Base-by-base conservation (phyloP, 30 jellyfish, hydroid and myxozoan species). In the Hydra vulgaris region DNA sequence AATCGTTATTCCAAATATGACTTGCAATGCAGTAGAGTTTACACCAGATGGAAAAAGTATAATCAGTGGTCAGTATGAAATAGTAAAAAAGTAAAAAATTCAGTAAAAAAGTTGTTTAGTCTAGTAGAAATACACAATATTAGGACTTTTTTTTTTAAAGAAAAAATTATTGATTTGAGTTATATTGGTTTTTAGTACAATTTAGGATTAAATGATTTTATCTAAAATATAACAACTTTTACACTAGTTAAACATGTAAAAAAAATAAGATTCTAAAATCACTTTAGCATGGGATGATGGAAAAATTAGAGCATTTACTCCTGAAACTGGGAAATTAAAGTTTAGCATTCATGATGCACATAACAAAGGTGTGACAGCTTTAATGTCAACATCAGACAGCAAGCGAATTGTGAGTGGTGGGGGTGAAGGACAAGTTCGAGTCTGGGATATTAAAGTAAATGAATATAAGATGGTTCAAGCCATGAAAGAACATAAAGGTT, bases 361-460 rank as follows among this genome's bases (percentile, higher is more conserved):
- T 75, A 91, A 91, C 81, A 91, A 91, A 71, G 97, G 97, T 66
- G 97, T 91, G 7, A 91, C 97, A 53, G 97, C 97, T 40, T 73
- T 91, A 7, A 89, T 95, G 53, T 75, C 95, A 52, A 86, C 97
- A 5, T 86, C 96, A 7, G 90, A 77, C 74, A 75, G 96, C 67
- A 67, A 66, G 17, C 85, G 86, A 18, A 87, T 91, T 54, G 85
- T 91, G 53, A 91, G 97, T 61, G 97, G 97, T 18, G 97, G 97
- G 0, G 97, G 97, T 0, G 97, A 91, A 72, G 97, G 97, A 15
- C 96, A 91, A 75, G 97, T 91, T 75, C 79, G 97, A 19, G 96
- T 91, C 7, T 91, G 97, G 97, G 86, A 73, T 70, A 86, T 91
- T 18, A 70, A 76, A 17, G 86, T 86, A 1, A 81, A 79, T 15